phyloP scores from a whole-genome alignment of 2,113 vertebrate genomes.

The Leptocoma aspasia region DNA sequence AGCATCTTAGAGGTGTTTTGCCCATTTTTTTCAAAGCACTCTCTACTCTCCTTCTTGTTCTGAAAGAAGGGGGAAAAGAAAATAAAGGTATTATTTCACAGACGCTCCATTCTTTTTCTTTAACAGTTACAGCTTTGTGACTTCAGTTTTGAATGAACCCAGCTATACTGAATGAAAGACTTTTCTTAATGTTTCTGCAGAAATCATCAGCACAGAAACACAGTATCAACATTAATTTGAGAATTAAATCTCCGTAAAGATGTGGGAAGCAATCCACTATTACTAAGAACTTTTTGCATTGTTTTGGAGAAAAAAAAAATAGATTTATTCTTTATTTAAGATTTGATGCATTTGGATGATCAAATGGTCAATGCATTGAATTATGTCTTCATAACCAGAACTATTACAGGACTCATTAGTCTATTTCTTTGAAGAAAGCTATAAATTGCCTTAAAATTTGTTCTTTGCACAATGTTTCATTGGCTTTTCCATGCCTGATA shows the following conservation, averaged over 20 bases:
- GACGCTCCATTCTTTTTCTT: not conserved
- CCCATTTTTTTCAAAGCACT: not conserved
- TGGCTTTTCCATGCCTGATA: not conserved
- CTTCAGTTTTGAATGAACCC: not conserved
- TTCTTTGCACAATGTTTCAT: not conserved
- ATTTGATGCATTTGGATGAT: not conserved
- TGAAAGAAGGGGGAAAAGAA: not conserved
- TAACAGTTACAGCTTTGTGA: not conserved
- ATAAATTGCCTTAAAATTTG: not conserved
- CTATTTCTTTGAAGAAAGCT: not conserved
- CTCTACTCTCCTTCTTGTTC: not conserved
- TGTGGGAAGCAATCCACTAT: not conserved
- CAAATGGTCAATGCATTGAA: not conserved
- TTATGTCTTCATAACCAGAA: not conserved
- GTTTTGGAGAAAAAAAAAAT: not conserved
- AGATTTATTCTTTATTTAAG: not conserved
- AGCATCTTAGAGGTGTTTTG: not conserved
- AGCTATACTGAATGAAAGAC: not conserved
- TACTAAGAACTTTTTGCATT: not conserved
- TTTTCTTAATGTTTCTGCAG: not conserved
- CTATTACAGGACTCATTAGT: not conserved
- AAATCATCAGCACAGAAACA: not conserved
- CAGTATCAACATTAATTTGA: not conserved
- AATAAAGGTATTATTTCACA: not conserved
- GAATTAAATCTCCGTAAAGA: not conserved